A percentile compares a stretch with the other conserved stretches of the same genome.
phyloP scores from a whole-genome alignment of 1,140 invertebrate genomes.

The Drosophila rhopaloa region DNA sequence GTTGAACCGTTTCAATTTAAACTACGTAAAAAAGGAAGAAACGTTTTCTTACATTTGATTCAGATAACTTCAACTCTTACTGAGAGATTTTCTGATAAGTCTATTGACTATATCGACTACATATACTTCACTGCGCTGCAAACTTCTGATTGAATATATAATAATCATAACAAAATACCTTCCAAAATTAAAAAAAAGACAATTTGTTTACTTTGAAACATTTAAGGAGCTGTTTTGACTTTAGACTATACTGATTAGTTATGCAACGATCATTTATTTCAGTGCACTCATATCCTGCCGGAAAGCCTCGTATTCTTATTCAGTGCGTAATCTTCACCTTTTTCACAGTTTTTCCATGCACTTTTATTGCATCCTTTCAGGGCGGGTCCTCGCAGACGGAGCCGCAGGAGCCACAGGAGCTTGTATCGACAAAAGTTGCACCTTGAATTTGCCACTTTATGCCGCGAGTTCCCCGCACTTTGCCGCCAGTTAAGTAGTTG shows the following conservation, averaged over 20 bases:
- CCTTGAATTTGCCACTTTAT: conserved; percentile 74
- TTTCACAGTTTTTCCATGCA: conserved; percentile 66
- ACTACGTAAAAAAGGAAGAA: no score
- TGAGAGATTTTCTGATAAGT: no score
- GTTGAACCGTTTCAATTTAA: no score
- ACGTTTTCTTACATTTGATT: no score
- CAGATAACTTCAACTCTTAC: no score
- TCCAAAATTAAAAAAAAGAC: no score
- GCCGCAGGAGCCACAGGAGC: conserved; percentile 10
- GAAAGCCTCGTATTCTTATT: conserved; percentile 69
- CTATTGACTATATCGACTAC: no score
- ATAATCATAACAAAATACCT: no score
- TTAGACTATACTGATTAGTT: no score
- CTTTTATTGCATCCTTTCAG: conserved; percentile 71
- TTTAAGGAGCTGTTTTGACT: background rate
- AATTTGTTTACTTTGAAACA: no score
- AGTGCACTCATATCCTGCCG: conserved; percentile 23
- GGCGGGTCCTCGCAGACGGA: background rate
- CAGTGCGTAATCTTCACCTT: conserved; percentile 80
- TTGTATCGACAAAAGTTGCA: conserved; percentile 78
- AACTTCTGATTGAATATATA: no score
- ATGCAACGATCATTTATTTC: background rate
- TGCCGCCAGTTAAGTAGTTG: conserved; percentile 67
- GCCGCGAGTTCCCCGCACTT: conserved; percentile 41
- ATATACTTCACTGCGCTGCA: no score